Evolutionary conservation across 2,113 vertebrate species (phyloP).

Genomic region (Tamias sibiricus): DNA sequence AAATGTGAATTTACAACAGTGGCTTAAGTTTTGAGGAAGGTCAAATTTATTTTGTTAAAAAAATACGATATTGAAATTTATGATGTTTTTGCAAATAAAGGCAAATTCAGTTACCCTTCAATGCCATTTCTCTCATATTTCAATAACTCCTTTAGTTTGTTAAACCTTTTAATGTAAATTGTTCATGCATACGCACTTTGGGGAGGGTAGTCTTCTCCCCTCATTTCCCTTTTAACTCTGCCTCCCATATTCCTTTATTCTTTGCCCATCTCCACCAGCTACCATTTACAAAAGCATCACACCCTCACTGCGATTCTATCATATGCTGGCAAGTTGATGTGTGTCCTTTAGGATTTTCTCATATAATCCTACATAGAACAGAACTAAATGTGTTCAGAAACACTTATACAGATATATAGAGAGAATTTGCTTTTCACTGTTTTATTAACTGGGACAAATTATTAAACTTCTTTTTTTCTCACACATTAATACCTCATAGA

Average conservation of each 20-base stretch:
- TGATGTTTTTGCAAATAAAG: background rate
- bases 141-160: background rate
- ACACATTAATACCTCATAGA: background rate
- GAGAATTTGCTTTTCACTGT: background rate
- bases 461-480: background rate
- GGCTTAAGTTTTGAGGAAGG: background rate
- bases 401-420: background rate
- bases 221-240: background rate
- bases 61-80: background rate
- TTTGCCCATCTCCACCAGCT: background rate
- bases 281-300: background rate
- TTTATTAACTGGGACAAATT: background rate
- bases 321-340: background rate
- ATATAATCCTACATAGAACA: background rate
- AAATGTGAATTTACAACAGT: background rate
- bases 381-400: background rate
- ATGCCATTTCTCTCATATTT: background rate
- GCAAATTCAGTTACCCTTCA: background rate
- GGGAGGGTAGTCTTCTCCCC: background rate
- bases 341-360: background rate
- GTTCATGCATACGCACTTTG: background rate
- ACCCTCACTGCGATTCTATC: background rate
- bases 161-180: background rate
- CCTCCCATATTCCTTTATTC: background rate
- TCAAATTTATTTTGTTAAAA: background rate